Conservation (phyloP, 2,797 vertebrate species). For the Smutsia gigantea region DNA sequence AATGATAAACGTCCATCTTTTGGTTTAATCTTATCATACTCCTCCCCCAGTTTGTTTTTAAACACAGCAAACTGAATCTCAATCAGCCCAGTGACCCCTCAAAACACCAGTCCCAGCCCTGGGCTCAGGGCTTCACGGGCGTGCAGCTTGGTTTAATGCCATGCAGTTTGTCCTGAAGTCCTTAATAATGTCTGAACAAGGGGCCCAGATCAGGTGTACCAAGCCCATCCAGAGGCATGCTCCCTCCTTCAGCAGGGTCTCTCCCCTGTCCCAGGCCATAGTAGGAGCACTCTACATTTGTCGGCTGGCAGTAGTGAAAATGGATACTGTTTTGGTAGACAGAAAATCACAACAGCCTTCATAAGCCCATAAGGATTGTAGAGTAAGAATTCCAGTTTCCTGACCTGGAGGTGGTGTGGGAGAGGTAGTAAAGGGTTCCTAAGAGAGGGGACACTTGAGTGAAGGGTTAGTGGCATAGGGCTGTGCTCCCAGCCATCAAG, state of each 20-base stretch:
- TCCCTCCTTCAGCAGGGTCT: neutral
- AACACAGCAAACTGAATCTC: neutral
- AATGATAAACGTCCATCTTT: neutral
- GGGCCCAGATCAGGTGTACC: too few relatives aligned
- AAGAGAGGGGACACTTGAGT: neutral
- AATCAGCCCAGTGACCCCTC: neutral
- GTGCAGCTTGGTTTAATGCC: neutral
- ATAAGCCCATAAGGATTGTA: neutral
- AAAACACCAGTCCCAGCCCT: neutral
- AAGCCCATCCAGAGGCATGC: neutral
- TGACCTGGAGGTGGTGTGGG: neutral
- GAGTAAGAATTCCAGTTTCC: neutral
- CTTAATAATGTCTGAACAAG: neutral
- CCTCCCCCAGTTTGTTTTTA: neutral
- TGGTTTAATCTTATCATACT: neutral
- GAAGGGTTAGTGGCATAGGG: rapidly evolving
- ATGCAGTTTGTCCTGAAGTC: neutral
- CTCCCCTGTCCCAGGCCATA: neutral
- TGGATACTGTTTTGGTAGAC: neutral
- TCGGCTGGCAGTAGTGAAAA: neutral
- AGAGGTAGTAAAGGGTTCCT: neutral
- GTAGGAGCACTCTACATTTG: neutral
- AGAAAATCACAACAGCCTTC: neutral
- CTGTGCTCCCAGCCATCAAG: neutral
- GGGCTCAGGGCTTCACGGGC: neutral